A percentile compares a stretch with the other conserved stretches of the same genome.
phyloP scores from a whole-genome alignment of 2,797 vertebrate genomes.

The Lacerta agilis region DNA sequence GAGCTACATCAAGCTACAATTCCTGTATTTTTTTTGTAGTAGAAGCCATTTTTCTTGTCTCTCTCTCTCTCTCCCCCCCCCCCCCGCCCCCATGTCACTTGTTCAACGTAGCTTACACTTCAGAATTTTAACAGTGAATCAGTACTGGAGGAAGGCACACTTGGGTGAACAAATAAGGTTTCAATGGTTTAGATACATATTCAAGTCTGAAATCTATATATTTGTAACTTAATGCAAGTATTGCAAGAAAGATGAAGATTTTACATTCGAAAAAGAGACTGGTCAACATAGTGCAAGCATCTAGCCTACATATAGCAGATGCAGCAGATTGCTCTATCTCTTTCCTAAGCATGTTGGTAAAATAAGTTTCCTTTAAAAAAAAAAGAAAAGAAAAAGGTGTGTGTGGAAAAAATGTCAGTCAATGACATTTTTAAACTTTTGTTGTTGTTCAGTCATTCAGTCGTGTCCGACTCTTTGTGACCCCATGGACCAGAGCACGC shows the following conservation, averaged over 20 bases:
- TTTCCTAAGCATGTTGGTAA: neutral
- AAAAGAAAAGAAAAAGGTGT: neutral
- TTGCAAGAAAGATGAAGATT: neutral
- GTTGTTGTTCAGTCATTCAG: too few species aligned
- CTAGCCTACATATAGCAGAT: neutral
- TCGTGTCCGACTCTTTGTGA: too few species aligned
- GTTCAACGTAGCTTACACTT: neutral
- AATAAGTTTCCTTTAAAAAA: conserved; percentile 4
- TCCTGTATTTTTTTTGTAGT: neutral
- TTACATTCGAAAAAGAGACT: neutral
- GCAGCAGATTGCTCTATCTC: neutral
- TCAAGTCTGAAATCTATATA: neutral
- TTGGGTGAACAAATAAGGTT: neutral
- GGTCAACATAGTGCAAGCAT: neutral
- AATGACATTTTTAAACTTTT: neutral
- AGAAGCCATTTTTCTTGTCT: neutral
- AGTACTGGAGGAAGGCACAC: neutral
- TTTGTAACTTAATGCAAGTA: neutral
- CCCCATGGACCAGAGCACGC: too few species aligned
- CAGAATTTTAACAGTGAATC: neutral
- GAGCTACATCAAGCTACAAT: neutral
- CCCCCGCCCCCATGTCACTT: neutral
- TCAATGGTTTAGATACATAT: neutral
- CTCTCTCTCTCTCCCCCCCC: too few species aligned
- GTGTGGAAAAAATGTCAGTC: neutral